Conservation (phyloP, 2,113 vertebrate genomes). For the Thamnophis sirtalis region DNA sequence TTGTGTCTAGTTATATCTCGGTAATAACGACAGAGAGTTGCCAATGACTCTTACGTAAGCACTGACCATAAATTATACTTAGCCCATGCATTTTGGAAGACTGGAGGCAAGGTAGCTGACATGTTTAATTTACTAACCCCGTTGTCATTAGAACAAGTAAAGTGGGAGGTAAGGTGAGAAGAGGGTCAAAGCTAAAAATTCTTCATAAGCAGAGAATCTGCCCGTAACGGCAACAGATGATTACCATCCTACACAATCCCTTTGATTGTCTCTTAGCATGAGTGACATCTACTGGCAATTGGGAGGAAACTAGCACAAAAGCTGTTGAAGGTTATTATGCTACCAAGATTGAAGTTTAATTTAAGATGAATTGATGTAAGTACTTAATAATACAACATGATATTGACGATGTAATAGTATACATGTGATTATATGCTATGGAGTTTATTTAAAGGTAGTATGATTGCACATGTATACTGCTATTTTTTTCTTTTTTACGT, state of each 20-base stretch:
- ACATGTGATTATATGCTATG: no score
- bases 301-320: not conserved
- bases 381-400: no score
- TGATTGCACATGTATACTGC: no score
- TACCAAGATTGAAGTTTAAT: not conserved
- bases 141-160: slow-evolving; percentile 37
- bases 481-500: no score
- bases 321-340: accelerated
- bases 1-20: slow-evolving; percentile 38
- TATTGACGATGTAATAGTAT: no score
- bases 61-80: slow-evolving; percentile 48
- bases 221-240: slow-evolving; percentile 22
- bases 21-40: slow-evolving; percentile 50
- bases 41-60: slow-evolving; percentile 37
- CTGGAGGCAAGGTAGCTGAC: slow-evolving; percentile 36
- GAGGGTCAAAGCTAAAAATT: slow-evolving; percentile 47
- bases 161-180: slow-evolving; percentile 48
- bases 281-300: slow-evolving; percentile 64
- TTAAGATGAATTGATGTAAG: no score
- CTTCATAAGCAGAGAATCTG: slow-evolving; percentile 32
- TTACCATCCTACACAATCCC: slow-evolving; percentile 29
- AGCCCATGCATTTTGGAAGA: slow-evolving; percentile 40
- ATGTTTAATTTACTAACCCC: slow-evolving; percentile 43
- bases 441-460: no score
- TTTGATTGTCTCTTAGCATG: slow-evolving; percentile 50